Evolutionary conservation across 2,797 vertebrate species (phyloP).

Genomic region (Brachyrhaphis roseni): DNA sequence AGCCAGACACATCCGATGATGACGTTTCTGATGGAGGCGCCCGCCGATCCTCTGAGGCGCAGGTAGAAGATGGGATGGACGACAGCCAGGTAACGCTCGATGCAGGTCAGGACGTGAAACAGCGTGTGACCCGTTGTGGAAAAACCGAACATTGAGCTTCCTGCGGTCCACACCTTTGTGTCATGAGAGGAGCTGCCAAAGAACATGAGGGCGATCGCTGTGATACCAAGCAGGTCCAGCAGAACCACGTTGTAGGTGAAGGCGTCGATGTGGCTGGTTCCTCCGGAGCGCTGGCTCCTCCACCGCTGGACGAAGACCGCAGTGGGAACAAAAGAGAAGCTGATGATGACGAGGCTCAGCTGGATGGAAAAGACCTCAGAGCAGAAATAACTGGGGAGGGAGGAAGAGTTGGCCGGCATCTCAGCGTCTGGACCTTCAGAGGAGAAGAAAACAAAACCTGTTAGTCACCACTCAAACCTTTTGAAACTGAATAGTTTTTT

Average conservation of each 20-base stretch:
- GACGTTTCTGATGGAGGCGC: background rate
- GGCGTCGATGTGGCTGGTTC: background rate
- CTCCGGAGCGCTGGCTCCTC: background rate
- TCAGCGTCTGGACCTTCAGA: background rate
- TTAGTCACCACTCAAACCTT: too few species aligned
- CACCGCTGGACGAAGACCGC: background rate
- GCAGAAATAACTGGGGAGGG: background rate
- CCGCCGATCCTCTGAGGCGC: background rate
- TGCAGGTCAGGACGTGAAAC: slow-evolving; percentile 22
- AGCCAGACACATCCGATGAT: background rate
- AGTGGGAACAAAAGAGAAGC: background rate
- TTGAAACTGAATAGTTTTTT: background rate
- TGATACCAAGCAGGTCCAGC: background rate
- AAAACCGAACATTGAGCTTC: background rate
- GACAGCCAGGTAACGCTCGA: slow-evolving; percentile 5
- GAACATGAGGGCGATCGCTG: background rate
- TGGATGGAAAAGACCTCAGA: background rate
- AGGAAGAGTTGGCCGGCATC: background rate
- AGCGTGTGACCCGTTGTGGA: background rate
- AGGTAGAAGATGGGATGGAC: slow-evolving; percentile 25
- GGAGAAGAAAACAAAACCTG: background rate
- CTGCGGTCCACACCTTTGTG: background rate
- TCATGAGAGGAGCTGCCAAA: background rate
- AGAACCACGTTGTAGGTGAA: slow-evolving; percentile 1
- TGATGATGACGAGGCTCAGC: background rate